Evolutionary conservation across 2,797 vertebrate genomes (phyloP).

Genomic region (Coilia nasus): DNA sequence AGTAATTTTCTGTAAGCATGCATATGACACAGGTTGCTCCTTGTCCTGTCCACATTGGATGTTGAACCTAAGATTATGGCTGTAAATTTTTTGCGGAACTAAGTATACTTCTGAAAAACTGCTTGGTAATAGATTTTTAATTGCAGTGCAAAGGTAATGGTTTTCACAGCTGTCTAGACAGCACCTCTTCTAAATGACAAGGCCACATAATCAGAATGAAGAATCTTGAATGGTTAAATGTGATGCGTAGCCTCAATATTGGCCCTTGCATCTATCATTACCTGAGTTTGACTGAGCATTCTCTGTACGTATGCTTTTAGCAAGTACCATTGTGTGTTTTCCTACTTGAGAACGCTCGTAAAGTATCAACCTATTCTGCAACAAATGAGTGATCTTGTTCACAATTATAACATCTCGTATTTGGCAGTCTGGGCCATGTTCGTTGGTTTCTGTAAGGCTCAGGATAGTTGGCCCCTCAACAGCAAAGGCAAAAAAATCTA

Average conservation of each 20-base stretch:
- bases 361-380: too few relatives aligned
- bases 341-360: too few relatives aligned
- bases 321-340: too few relatives aligned
- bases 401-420: too few relatives aligned
- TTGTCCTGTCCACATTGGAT: neutral
- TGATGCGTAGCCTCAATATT: neutral
- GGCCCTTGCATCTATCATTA: neutral
- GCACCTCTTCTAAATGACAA: neutral
- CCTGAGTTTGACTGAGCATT: neutral
- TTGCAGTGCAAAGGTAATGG: conserved; percentile 1
- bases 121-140: neutral
- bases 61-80: neutral
- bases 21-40: neutral
- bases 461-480: too few relatives aligned
- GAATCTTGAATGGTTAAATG: neutral
- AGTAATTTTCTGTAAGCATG: neutral
- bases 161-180: neutral
- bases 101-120: neutral
- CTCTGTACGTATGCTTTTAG: neutral
- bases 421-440: too few relatives aligned
- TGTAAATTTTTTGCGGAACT: neutral
- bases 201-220: neutral
- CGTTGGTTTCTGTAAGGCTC: too few relatives aligned
- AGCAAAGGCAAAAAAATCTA: too few relatives aligned
- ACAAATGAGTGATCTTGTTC: too few relatives aligned